Percentiles rank a stretch among this genome's conserved stretches.
Conservation (phyloP, 2,113 vertebrate genomes). For the Gorsachius goisagi region DNA sequence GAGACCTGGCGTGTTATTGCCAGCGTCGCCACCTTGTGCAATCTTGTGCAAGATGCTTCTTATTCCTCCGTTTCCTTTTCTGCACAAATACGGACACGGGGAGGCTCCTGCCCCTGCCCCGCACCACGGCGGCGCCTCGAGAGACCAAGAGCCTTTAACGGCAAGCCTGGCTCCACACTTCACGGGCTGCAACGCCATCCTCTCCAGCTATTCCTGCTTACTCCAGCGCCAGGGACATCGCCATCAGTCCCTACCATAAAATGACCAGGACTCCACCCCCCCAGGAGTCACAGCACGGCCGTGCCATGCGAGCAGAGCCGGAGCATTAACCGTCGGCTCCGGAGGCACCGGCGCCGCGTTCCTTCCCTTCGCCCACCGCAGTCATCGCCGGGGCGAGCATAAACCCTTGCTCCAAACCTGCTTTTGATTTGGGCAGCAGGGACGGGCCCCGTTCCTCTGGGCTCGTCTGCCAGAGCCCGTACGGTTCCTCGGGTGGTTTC, state of each 20-base stretch:
- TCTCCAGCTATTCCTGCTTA: not conserved
- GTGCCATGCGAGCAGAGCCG: not conserved
- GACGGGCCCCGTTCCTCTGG: not conserved
- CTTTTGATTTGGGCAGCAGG: not conserved
- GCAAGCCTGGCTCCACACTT: not conserved
- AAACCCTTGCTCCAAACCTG: not conserved
- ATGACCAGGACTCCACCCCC: not conserved
- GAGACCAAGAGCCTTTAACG: not conserved
- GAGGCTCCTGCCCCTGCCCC: not conserved
- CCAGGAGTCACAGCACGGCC: not conserved
- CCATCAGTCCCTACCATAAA: not conserved
- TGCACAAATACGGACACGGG: fast-evolving
- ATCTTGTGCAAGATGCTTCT: not conserved
- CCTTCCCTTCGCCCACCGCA: not conserved
- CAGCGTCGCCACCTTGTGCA: not conserved
- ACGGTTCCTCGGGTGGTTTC: not conserved
- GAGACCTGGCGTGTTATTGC: not conserved
- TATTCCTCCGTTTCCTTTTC: not conserved
- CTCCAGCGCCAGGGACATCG: not conserved
- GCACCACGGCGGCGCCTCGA: fast-evolving
- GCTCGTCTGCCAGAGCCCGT: not conserved
- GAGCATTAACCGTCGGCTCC: not conserved
- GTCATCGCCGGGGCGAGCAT: fast-evolving
- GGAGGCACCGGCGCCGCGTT: fast-evolving
- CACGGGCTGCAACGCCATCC: not conserved